Percentiles rank a stretch among this genome's conserved stretches.
Conservation (phyloP, 2,113 vertebrate genomes). For the Pterocles burchelli region DNA sequence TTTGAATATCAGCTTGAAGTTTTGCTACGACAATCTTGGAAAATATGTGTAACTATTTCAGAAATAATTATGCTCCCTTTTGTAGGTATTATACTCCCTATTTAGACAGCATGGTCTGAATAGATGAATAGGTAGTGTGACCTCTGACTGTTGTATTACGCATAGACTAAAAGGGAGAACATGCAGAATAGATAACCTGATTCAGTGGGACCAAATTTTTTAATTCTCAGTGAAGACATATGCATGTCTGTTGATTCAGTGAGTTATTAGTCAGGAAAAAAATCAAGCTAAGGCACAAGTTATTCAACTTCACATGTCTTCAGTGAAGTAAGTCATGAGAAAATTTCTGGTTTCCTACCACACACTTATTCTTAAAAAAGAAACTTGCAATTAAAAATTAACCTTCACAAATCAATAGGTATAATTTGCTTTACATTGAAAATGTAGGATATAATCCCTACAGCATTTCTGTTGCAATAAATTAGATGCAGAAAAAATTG, state of each 20-base stretch:
- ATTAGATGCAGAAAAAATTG: background rate
- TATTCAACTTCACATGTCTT: background rate
- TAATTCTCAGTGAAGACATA: background rate
- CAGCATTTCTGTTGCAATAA: background rate
- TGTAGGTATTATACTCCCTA: background rate
- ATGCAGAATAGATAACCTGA: background rate
- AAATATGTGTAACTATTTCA: background rate
- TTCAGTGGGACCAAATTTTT: background rate
- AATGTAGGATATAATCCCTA: background rate
- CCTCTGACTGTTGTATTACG: background rate
- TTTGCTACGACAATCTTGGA: background rate
- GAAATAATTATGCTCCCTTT: background rate
- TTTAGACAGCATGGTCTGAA: background rate
- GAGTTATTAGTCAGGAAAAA: slow-evolving; percentile 4
- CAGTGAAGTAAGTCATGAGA: background rate
- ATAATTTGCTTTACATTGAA: background rate
- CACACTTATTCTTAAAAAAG: background rate
- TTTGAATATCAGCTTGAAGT: background rate
- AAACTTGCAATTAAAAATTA: background rate
- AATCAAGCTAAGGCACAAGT: background rate
- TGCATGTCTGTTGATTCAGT: background rate
- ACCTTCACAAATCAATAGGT: background rate
- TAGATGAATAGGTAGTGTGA: background rate
- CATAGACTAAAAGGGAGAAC: slow-evolving; percentile 23
- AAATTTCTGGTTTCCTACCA: background rate